phyloP scores from a whole-genome alignment of 2,888 invertebrate species.

The Trypoxylon attenuatum region DNA sequence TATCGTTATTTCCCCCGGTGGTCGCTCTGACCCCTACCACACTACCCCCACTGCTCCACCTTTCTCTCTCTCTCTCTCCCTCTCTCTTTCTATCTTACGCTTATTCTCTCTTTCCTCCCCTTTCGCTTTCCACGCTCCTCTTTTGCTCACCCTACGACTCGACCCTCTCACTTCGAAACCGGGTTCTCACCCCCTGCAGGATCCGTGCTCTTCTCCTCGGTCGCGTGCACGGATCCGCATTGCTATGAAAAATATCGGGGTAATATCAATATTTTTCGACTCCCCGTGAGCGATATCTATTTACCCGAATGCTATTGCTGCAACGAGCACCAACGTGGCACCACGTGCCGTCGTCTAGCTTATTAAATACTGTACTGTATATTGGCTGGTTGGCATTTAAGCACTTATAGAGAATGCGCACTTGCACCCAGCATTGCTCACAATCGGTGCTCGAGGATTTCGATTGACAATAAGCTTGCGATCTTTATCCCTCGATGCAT shows the following conservation, averaged over 20 bases:
- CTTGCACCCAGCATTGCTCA: too few relatives aligned
- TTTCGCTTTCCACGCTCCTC: neutral
- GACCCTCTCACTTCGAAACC: neutral
- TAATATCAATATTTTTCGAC: neutral
- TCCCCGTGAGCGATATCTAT: neutral
- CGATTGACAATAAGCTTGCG: too few relatives aligned
- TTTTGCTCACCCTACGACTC: neutral
- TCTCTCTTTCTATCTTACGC: conserved; percentile 22
- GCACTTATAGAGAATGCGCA: too few relatives aligned
- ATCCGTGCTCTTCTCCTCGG: neutral
- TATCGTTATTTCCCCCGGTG: conserved; percentile 61
- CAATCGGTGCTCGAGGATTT: too few relatives aligned
- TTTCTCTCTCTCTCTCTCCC: conserved; percentile 32
- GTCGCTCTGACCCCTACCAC: conserved; percentile 44
- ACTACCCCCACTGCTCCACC: conserved; percentile 19
- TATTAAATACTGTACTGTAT: too few relatives aligned
- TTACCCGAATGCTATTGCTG: neutral
- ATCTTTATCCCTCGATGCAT: too few relatives aligned
- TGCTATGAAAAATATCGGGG: neutral
- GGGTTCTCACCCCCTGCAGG: conserved; percentile 2
- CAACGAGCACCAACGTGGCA: too few relatives aligned
- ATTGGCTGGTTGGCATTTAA: too few relatives aligned
- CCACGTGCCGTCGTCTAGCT: too few relatives aligned
- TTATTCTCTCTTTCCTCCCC: neutral
- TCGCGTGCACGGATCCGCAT: neutral